Evolutionary conservation across 1,140 invertebrate species (phyloP).

Genomic region (Drosophila arawakana): DNA sequence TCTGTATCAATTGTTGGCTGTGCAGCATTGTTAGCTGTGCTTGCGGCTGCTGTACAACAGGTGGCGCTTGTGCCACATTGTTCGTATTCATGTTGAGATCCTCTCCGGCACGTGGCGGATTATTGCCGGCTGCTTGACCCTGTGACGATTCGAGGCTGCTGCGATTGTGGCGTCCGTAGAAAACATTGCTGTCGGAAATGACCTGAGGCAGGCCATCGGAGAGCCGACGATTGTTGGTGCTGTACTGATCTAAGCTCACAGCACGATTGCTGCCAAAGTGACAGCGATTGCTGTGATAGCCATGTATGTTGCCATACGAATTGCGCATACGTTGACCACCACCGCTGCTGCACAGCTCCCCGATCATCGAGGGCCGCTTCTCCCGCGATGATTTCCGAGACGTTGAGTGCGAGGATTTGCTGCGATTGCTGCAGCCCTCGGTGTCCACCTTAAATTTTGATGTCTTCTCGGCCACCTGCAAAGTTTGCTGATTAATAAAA

Average conservation of each 20-base stretch:
- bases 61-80: conserved; percentile 24
- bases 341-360: conserved; percentile 83
- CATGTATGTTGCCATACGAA: conserved; percentile 84
- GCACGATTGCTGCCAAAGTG: conserved; percentile 84
- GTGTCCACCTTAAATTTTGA: conserved; percentile 91
- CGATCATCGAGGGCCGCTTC: conserved; percentile 84
- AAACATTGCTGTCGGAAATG: conserved; percentile 83
- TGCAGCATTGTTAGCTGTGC: not conserved
- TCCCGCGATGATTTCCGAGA: conserved; percentile 82
- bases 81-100: conserved; percentile 76
- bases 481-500: not conserved
- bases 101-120: conserved; percentile 32
- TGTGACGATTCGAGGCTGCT: conserved; percentile 54
- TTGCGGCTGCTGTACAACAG: conserved; percentile 31
- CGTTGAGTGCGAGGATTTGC: conserved; percentile 77
- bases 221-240: conserved; percentile 77
- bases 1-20: conserved; percentile 18
- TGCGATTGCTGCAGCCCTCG: conserved; percentile 85
- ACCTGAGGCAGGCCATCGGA: conserved; percentile 83
- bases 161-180: conserved; percentile 79
- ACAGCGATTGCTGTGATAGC: conserved; percentile 78
- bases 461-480: conserved; percentile 88
- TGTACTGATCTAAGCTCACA: conserved; percentile 83
- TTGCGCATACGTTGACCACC: conserved; percentile 80
- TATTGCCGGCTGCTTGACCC: not conserved